These are phyloP conservation scores for Tympanuchus pallidicinctus DNA, from an alignment of 2,113 vertebrate genomes.

Conservation along the genomic window DNA sequence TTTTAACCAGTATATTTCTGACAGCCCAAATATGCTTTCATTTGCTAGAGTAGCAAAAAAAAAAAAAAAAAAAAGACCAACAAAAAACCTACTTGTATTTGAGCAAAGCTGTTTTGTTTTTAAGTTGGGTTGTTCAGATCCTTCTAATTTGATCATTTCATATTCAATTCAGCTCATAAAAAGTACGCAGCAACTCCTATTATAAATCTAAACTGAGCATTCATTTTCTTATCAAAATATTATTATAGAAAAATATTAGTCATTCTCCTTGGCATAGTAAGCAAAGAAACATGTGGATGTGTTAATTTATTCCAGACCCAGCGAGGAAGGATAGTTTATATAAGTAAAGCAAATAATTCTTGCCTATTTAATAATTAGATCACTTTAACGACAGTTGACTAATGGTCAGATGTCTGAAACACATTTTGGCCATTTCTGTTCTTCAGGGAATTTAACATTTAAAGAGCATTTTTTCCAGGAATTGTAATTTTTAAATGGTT, in stretches of 20 bases:
- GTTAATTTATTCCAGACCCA: slow-evolving; percentile 61
- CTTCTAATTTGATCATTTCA: slow-evolving; percentile 48
- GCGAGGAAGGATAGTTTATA: slow-evolving; percentile 48
- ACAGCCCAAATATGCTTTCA: slow-evolving; percentile 39
- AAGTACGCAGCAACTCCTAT: slow-evolving; percentile 47
- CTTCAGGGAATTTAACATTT: slow-evolving; percentile 27
- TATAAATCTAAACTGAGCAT: slow-evolving; percentile 48
- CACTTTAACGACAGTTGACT: slow-evolving; percentile 65
- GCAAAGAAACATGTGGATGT: slow-evolving; percentile 61
- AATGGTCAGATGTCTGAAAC: slow-evolving; percentile 64
- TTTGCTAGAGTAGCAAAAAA: slow-evolving; percentile 18
- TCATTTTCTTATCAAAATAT: slow-evolving; percentile 69
- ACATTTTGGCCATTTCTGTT: slow-evolving; percentile 29
- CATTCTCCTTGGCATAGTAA: slow-evolving; percentile 59
- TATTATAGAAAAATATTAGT: slow-evolving; percentile 64
- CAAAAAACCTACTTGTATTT: slow-evolving; percentile 12
- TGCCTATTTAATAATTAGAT: slow-evolving; percentile 64
- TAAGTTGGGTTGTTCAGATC: slow-evolving; percentile 36
- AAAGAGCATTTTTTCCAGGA: background rate
- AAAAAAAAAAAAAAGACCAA: background rate
- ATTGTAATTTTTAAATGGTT: background rate
- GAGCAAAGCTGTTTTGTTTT: slow-evolving; percentile 44
- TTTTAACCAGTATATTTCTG: slow-evolving; percentile 3
- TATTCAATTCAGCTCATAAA: slow-evolving; percentile 51
- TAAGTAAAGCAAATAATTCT: slow-evolving; percentile 61